These are phyloP conservation scores for Promerops cafer DNA, from an alignment of 2,113 vertebrate genomes.

Conservation along the genomic window DNA sequence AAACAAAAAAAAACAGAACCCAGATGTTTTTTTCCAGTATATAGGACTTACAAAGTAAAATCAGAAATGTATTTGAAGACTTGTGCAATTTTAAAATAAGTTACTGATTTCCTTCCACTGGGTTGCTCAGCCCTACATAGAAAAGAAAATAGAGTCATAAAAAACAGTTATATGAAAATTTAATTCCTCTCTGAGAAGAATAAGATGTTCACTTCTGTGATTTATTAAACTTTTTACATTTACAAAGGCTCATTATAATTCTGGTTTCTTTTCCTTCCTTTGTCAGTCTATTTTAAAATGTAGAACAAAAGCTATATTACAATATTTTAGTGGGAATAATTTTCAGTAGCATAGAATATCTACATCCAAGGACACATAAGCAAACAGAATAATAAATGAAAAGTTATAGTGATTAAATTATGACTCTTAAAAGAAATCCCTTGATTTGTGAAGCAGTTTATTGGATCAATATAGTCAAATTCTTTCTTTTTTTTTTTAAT, in stretches of 20 bases:
- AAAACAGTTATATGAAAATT: neutral
- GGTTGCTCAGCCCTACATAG: neutral
- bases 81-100: neutral
- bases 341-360: neutral
- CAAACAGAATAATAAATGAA: neutral
- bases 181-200: neutral
- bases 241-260: neutral
- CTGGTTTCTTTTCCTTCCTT: neutral
- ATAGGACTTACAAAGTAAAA: neutral
- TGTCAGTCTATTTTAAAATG: neutral
- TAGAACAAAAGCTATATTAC: neutral
- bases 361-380: neutral
- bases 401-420: neutral
- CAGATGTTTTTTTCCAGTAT: neutral
- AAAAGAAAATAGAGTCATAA: neutral
- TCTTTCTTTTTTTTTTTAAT: neutral
- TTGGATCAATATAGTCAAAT: neutral
- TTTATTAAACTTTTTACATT: neutral
- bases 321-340: neutral
- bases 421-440: neutral
- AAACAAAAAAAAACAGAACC: neutral
- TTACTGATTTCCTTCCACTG: neutral
- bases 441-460: neutral
- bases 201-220: neutral
- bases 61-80: neutral